phyloP scores from a whole-genome alignment of 2,797 vertebrate genomes.

The Luscinia megarhynchos region DNA sequence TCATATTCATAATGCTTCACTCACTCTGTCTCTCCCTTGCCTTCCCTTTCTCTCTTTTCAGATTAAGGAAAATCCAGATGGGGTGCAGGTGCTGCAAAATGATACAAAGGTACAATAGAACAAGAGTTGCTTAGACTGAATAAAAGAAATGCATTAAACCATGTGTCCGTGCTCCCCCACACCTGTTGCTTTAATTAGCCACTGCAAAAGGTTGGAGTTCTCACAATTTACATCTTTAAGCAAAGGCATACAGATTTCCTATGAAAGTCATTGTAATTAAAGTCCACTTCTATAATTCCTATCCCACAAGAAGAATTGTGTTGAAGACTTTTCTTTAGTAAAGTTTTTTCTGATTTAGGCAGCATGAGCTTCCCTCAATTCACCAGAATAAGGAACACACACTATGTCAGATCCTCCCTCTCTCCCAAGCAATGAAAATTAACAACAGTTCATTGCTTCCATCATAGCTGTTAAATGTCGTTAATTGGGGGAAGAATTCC shows the following conservation, averaged over 20 bases:
- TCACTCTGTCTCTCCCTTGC: constrained; percentile 19
- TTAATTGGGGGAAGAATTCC: background rate
- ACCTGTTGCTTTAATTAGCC: background rate
- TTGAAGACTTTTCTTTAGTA: background rate
- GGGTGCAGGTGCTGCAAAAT: constrained; percentile 98
- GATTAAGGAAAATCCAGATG: constrained; percentile 89
- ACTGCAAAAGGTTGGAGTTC: background rate
- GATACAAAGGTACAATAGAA: constrained; percentile 89
- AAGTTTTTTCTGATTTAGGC: background rate
- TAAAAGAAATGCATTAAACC: background rate
- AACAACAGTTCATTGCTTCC: background rate
- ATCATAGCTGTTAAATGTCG: background rate
- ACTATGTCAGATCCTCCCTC: background rate
- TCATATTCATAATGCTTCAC: background rate
- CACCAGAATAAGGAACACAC: background rate
- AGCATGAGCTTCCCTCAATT: background rate
- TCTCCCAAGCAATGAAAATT: background rate
- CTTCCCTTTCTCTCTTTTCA: constrained; percentile 72
- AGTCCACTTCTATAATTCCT: background rate
- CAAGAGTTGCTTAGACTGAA: background rate
- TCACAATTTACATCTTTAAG: background rate
- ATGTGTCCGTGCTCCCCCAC: background rate
- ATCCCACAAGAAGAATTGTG: background rate
- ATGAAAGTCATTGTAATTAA: background rate
- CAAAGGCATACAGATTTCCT: background rate